Percentiles rank a stretch among this genome's conserved stretches.
phyloP scores from a whole-genome alignment of 2,797 vertebrate genomes.

The Platalea minor region DNA sequence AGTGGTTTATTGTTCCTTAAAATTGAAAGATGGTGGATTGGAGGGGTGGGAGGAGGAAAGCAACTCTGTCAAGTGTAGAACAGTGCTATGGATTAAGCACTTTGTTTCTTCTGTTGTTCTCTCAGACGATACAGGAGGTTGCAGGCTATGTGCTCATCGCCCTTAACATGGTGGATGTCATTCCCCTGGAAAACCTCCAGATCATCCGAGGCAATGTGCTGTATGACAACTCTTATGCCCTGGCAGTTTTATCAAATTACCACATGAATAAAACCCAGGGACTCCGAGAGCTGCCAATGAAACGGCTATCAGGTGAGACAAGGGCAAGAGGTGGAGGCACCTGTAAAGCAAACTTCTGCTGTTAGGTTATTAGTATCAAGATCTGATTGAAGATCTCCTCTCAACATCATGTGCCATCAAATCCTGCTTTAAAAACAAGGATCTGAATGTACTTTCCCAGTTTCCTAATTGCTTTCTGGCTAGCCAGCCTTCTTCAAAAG shows the following conservation, averaged over 20 bases:
- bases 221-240: slow-evolving; percentile 79
- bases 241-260: slow-evolving; percentile 84
- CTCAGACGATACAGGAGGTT: slow-evolving; percentile 93
- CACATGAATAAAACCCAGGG: slow-evolving; percentile 62
- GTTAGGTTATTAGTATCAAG: neutral
- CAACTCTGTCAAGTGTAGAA: neutral
- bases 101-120: neutral
- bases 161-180: slow-evolving; percentile 83
- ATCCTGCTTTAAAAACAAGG: neutral
- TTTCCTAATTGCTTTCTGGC: neutral
- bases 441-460: neutral
- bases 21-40: neutral
- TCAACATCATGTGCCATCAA: neutral
- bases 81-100: neutral
- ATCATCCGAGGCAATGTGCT: slow-evolving; percentile 92
- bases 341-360: neutral
- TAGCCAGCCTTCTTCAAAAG: neutral
- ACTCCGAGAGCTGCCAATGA: slow-evolving; percentile 82
- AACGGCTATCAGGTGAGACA: slow-evolving; percentile 84
- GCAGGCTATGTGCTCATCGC: slow-evolving; percentile 93
- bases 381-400: neutral
- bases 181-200: slow-evolving; percentile 90
- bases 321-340: neutral
- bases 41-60: neutral
- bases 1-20: neutral